Percentiles rank a stretch among this genome's conserved stretches.
phyloP scores from a whole-genome alignment of 2,797 vertebrate species.

The Nasua narica region DNA sequence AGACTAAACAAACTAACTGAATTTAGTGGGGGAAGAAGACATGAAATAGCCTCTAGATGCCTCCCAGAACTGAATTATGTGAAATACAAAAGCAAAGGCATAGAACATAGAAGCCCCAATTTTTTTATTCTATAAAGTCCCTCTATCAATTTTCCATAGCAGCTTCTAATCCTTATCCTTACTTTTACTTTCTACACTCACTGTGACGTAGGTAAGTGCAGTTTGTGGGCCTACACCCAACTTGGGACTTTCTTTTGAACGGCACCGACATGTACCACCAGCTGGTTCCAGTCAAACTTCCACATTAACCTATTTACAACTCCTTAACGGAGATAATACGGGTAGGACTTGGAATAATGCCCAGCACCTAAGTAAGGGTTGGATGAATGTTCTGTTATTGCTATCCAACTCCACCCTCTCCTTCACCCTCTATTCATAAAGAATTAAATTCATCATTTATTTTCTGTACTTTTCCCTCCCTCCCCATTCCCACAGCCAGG shows the following conservation, averaged over 20 bases:
- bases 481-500: neutral
- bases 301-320: neutral
- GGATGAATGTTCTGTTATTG: neutral
- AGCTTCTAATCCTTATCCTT: neutral
- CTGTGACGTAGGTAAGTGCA: accelerated
- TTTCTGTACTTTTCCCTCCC: neutral
- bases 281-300: neutral
- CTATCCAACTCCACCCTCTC: neutral
- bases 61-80: neutral
- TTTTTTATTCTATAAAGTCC: neutral
- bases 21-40: neutral
- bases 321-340: neutral
- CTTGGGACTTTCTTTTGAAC: neutral
- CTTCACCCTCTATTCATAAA: slow-evolving; percentile 10
- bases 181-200: neutral
- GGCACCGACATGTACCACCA: neutral
- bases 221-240: neutral
- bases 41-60: neutral
- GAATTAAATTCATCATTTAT: slow-evolving; percentile 37
- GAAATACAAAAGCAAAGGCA: neutral
- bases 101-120: neutral
- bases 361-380: neutral
- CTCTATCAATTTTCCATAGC: neutral
- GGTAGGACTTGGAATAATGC: neutral
- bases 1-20: neutral